Conservation (phyloP, 2,888 invertebrate species). For the Trissonchulus latispiculum region DNA sequence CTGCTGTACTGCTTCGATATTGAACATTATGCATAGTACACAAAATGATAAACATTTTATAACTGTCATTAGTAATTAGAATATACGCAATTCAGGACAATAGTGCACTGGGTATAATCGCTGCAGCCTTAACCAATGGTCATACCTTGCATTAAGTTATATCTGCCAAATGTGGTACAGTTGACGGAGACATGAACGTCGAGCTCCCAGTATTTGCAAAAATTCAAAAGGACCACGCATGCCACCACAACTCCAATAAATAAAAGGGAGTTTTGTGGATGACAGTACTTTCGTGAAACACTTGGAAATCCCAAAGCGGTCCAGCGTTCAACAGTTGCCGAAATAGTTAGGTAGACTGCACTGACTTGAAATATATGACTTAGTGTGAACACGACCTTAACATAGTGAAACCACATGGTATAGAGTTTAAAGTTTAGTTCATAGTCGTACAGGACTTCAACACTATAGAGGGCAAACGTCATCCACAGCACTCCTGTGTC, state of each 20-base stretch:
- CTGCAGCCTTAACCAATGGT: no score
- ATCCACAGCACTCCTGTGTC: constrained; percentile 1
- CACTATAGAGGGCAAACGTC: not conserved
- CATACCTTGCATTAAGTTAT: not conserved
- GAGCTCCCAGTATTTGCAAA: constrained; percentile 1
- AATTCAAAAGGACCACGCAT: not conserved
- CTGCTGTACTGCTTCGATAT: no score
- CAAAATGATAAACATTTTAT: no score
- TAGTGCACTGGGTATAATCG: no score
- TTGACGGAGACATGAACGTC: not conserved
- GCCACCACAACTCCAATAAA: not conserved
- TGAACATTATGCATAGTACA: no score
- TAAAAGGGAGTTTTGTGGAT: not conserved
- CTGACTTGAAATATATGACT: constrained; percentile 10
- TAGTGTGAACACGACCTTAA: not conserved
- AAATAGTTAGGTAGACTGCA: not conserved
- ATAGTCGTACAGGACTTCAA: constrained; percentile 12
- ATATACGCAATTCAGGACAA: no score
- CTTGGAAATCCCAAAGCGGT: not conserved
- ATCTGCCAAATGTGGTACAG: not conserved
- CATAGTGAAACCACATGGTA: not conserved
- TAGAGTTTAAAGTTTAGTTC: not conserved
- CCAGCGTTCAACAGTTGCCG: constrained; percentile 2
- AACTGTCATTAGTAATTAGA: no score
- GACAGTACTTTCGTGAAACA: not conserved